Evolutionary conservation across 2,113 vertebrate genomes (phyloP), one percentile per base, ranked within the genome.

Genomic region (Regulus satrapa): DNA sequence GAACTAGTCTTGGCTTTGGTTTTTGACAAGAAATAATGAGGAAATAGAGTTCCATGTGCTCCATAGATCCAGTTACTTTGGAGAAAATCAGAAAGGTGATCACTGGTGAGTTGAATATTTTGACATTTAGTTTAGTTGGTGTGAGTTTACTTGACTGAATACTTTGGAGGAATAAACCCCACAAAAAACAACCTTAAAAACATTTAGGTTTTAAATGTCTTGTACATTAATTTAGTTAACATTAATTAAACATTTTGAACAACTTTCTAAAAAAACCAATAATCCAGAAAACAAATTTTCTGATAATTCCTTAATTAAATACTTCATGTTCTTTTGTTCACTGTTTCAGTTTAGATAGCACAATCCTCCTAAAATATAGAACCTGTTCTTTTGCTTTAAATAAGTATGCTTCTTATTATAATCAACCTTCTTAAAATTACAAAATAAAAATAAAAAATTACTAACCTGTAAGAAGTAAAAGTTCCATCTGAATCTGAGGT

Each of bases 391-490:
- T 90, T 43, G 15, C 23, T 91, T 83, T 55, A 77, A 56, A 74
- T 11, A 68, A 12, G 28, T 23, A 43, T 41, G 46, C 32, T 68
- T 15, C 21, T 79, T 73, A 79, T 26, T 49, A 54, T n/a, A 67
- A 25, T 49, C 2, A 58, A 41, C 32, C 2, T 40, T 49, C 14
- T 46, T 14, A 64, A 91, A 92, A 85, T 41, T 21, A 72, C 43
- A 81, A 80, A 79, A 87, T 38, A 86, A 64, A 59, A 31, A 56
- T 8, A 54, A 84, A 80, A 71, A 75, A 25, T 25, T 51, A 92
- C 95, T 32, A 97, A 98, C 98, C 97, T 98, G 96, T 98, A 98
- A 34, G 98, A 98, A 96, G 97, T 94, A 96, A 98, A 98, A 73
- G 98, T 98, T 87, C 98, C 96, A 84, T 98, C 98, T 52, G 98